Evolutionary conservation across 2,113 vertebrate species (phyloP).

Genomic region (Limnothrissa miodon): DNA sequence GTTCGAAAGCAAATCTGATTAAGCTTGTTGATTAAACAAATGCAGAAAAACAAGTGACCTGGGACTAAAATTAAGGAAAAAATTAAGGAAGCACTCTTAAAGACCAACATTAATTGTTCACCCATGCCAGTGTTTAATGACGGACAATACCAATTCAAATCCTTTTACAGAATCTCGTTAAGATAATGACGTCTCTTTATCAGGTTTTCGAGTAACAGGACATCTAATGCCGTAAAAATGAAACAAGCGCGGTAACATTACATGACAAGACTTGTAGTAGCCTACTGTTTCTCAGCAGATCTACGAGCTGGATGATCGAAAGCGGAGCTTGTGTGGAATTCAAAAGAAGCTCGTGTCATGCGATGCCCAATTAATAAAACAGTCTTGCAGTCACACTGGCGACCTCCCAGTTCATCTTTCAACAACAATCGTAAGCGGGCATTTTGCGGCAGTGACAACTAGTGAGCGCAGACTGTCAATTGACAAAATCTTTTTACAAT

Average conservation of each 20-base stretch:
- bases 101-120: background rate
- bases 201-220: background rate
- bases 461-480: background rate
- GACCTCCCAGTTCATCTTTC: conserved; percentile 3
- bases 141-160: background rate
- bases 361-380: conserved; percentile 18
- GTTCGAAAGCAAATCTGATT: background rate
- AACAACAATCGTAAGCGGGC: background rate
- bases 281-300: background rate
- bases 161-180: background rate
- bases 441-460: background rate
- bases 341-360: conserved; percentile 4
- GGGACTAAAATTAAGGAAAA: background rate
- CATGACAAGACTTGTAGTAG: too few species aligned
- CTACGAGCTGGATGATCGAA: background rate
- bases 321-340: background rate
- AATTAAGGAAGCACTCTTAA: background rate
- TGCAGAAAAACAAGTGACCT: background rate
- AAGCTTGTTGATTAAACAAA: conserved; percentile 1
- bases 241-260: too few species aligned
- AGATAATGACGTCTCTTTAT: background rate
- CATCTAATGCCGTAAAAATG: background rate
- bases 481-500: background rate
- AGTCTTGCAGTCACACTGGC: background rate
- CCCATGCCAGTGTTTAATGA: background rate